Evolutionary conservation across 37 sponge, comb jelly and placozoan species (phyloP).

Genomic region (Corticium candelabrum): DNA sequence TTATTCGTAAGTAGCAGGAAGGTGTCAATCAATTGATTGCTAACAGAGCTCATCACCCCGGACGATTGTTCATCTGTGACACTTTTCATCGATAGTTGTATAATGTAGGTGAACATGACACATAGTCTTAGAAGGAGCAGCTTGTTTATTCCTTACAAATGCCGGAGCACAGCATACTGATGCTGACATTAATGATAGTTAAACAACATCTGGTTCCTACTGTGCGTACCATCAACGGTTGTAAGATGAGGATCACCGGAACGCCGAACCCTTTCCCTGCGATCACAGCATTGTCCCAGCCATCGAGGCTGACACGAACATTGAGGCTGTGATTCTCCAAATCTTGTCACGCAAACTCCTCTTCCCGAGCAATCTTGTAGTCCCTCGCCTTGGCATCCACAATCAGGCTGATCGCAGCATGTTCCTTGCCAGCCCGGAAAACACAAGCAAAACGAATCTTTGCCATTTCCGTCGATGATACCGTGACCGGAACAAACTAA

Average conservation of each 20-base stretch:
- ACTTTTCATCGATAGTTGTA: too few species aligned
- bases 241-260: neutral
- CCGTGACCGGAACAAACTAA: neutral
- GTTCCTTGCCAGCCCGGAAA: neutral
- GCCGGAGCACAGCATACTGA: too few species aligned
- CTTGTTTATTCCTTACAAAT: too few species aligned
- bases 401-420: neutral
- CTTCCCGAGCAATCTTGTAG: neutral
- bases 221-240: neutral
- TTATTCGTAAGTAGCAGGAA: too few species aligned
- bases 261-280: neutral
- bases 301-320: neutral
- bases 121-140: too few species aligned
- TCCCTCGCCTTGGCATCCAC: neutral
- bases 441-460: neutral
- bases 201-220: too few species aligned
- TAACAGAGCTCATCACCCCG: too few species aligned
- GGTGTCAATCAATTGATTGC: too few species aligned
- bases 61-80: too few species aligned
- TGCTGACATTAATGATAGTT: too few species aligned
- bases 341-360: neutral
- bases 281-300: neutral
- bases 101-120: too few species aligned
- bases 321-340: neutral
- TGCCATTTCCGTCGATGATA: neutral